phyloP scores from a whole-genome alignment of 2,797 vertebrate genomes.

The Myripristis murdjan region DNA sequence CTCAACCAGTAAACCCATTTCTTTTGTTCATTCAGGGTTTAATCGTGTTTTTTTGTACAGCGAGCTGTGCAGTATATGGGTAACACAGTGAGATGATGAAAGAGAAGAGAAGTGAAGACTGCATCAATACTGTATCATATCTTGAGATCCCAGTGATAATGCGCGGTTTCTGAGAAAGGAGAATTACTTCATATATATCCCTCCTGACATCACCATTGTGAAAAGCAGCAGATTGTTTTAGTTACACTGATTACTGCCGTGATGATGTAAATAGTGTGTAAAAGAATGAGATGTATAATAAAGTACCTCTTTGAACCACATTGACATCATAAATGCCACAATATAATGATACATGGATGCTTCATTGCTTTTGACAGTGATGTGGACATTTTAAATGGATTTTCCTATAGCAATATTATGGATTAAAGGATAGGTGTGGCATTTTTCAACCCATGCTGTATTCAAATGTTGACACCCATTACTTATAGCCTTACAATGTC shows the following conservation, averaged over 20 bases:
- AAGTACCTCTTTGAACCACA: conserved; percentile 9
- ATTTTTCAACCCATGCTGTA: too few relatives aligned
- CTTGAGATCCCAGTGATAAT: conserved; percentile 35
- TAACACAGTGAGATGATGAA: conserved; percentile 26
- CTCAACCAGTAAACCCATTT: conserved; percentile 7
- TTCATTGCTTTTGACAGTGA: conserved; percentile 24
- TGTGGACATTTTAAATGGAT: background rate
- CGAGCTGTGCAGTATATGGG: conserved; percentile 12
- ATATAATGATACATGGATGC: background rate
- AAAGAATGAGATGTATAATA: conserved; percentile 36
- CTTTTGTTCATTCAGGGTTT: conserved; percentile 16
- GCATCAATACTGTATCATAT: conserved; percentile 31
- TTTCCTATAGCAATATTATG: background rate
- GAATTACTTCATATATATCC: conserved; percentile 57
- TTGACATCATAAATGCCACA: conserved; percentile 15
- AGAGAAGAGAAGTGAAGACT: conserved; percentile 19
- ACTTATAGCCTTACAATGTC: too few relatives aligned
- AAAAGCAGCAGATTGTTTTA: conserved; percentile 22
- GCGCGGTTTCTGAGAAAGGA: conserved; percentile 25
- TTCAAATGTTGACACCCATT: too few relatives aligned
- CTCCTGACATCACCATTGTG: conserved; percentile 36
- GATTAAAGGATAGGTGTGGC: background rate
- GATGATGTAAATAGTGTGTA: conserved; percentile 14
- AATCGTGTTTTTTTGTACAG: conserved; percentile 17
- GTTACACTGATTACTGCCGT: conserved; percentile 34